Percentiles rank a stretch among this genome's conserved stretches.
Conservation (phyloP, 2,797 vertebrate genomes). For the Hoplostethus atlanticus region DNA sequence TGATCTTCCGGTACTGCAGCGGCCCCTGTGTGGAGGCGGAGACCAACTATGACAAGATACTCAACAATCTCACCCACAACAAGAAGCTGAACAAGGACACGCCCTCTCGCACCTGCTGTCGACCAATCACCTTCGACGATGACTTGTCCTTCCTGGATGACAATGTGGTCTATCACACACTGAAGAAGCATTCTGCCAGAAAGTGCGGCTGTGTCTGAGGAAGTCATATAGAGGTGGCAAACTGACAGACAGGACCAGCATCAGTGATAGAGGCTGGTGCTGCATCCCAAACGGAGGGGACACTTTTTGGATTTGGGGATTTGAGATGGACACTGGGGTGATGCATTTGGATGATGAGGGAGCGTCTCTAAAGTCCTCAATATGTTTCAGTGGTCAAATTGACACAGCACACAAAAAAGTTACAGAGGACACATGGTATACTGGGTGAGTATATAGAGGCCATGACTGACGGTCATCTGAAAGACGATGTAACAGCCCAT, state of each 20-base stretch:
- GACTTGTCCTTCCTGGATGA: conserved; percentile 98
- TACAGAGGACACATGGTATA: no score
- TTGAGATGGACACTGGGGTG: conserved; percentile 9
- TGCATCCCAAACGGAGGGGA: conserved; percentile 37
- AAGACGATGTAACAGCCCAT: conserved; percentile 8
- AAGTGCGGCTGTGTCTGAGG: conserved; percentile 94
- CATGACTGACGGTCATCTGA: conserved; percentile 7
- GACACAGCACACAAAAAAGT: neutral
- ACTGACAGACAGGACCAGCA: neutral
- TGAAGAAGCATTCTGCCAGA: conserved; percentile 98
- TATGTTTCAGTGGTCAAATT: conserved; percentile 20
- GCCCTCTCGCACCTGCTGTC: conserved; percentile 93
- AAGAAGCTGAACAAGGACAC: conserved; percentile 94
- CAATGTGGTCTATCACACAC: conserved; percentile 95
- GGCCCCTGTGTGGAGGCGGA: conserved; percentile 93
- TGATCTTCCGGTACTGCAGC: conserved; percentile 98
- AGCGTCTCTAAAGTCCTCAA: conserved; percentile 24
- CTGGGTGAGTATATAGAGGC: conserved; percentile 27
- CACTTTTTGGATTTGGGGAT: conserved; percentile 22
- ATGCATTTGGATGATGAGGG: conserved; percentile 10
- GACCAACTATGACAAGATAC: conserved; percentile 98
- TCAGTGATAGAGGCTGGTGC: conserved; percentile 24
- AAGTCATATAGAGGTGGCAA: neutral
- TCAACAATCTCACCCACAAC: conserved; percentile 95
- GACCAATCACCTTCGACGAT: conserved; percentile 95